phyloP scores from a whole-genome alignment of 2,113 vertebrate genomes.

The Forbesichthys agassizii region DNA sequence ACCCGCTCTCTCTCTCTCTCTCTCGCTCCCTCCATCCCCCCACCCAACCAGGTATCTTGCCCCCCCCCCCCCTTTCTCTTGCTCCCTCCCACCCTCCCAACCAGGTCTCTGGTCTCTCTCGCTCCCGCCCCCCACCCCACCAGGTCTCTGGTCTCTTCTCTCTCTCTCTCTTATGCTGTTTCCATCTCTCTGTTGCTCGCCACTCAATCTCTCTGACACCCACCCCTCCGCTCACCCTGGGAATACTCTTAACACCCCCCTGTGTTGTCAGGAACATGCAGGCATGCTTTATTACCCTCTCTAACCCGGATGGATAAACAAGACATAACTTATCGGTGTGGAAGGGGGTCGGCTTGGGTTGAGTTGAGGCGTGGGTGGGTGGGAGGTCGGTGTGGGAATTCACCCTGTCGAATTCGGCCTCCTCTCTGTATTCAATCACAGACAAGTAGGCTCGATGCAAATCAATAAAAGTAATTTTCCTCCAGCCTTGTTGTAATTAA shows the following conservation, averaged over 20 bases:
- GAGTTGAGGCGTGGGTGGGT: no score
- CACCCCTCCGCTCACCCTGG: slow-evolving; percentile 12
- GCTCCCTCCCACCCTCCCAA: no score
- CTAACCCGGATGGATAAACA: neutral
- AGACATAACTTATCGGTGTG: neutral
- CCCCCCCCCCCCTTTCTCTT: slow-evolving; percentile 9
- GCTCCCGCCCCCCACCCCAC: slow-evolving; percentile 27
- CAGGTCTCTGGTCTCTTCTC: slow-evolving; percentile 16
- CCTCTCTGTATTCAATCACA: slow-evolving; percentile 39
- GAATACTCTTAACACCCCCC: slow-evolving; percentile 31
- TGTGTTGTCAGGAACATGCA: slow-evolving; percentile 37
- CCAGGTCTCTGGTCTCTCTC: slow-evolving; percentile 16
- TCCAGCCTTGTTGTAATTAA: slow-evolving; percentile 67
- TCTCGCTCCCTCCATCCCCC: neutral
- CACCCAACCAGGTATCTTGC: slow-evolving; percentile 34
- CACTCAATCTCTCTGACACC: slow-evolving; percentile 25
- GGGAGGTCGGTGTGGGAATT: neutral
- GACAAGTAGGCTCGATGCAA: slow-evolving; percentile 50
- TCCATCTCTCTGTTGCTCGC: slow-evolving; percentile 30
- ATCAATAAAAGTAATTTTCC: slow-evolving; percentile 75
- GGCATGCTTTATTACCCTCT: neutral
- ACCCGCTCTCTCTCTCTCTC: neutral
- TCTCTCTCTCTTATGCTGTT: slow-evolving; percentile 41
- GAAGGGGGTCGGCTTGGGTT: neutral
- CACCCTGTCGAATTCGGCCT: neutral